These are phyloP conservation scores for Xiphophorus hellerii DNA, from an alignment of 2,113 vertebrate species.

Conservation along the genomic window DNA sequence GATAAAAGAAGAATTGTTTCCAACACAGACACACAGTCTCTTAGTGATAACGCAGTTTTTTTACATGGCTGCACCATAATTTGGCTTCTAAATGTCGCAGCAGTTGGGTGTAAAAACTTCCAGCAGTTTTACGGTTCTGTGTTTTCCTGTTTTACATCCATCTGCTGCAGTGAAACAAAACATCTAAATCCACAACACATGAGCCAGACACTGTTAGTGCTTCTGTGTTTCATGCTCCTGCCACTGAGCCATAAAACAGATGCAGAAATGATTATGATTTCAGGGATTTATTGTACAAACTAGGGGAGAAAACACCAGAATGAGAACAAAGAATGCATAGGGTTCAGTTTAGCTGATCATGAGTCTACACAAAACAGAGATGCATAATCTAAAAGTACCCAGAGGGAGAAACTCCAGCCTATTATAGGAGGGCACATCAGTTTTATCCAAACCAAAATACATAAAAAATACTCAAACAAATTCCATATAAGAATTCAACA, in stretches of 20 bases:
- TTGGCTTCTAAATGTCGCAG: conserved; percentile 17
- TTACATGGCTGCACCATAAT: conserved; percentile 19
- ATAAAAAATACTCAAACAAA: neutral
- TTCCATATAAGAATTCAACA: too few species aligned
- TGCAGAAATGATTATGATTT: neutral
- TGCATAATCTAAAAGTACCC: conserved; percentile 15
- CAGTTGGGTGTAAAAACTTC: conserved; percentile 21
- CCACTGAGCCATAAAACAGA: neutral
- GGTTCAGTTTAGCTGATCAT: too few species aligned
- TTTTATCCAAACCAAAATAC: conserved; percentile 2
- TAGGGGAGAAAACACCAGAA: neutral
- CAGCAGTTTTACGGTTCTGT: conserved; percentile 12
- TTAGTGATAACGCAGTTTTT: conserved; percentile 12
- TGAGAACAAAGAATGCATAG: neutral
- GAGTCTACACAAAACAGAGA: conserved; percentile 5
- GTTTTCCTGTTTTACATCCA: conserved; percentile 27
- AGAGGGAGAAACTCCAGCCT: conserved; percentile 1
- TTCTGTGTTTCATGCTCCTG: neutral
- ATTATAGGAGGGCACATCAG: conserved; percentile 1
- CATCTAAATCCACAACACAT: neutral
- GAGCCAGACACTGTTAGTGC: neutral
- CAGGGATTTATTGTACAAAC: neutral
- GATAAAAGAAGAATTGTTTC: too few species aligned
- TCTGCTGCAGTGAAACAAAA: conserved; percentile 15
- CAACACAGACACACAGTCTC: too few species aligned